Conservation (phyloP, 2,113 vertebrate genomes). For the crab-eating macaque (Macaca fascicularis) region T2T-MFA8v1.1 NC_088387.1:72944001-72944500, state of each 20-base stretch:
- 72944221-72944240: background rate
- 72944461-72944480: background rate
- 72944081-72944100: background rate
- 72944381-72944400: background rate
- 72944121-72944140: background rate
- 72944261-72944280: conserved; percentile 4
- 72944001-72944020: conserved; percentile 18
- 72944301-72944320: background rate
- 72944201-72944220: background rate
- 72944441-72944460: background rate
- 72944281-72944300: background rate
- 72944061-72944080: background rate
- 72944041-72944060: background rate
- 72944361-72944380: background rate
- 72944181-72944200: conserved; percentile 28
- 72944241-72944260: background rate
- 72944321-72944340: background rate
- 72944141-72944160: background rate
- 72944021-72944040: conserved; percentile 25
- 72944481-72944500: background rate
- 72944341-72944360: background rate
- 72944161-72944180: background rate
- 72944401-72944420: background rate
- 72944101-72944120: background rate
- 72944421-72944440: background rate